phyloP scores from a whole-genome alignment of 37 sponge, comb jelly and placozoan genomes.

The Bolinopsis microptera region DNA sequence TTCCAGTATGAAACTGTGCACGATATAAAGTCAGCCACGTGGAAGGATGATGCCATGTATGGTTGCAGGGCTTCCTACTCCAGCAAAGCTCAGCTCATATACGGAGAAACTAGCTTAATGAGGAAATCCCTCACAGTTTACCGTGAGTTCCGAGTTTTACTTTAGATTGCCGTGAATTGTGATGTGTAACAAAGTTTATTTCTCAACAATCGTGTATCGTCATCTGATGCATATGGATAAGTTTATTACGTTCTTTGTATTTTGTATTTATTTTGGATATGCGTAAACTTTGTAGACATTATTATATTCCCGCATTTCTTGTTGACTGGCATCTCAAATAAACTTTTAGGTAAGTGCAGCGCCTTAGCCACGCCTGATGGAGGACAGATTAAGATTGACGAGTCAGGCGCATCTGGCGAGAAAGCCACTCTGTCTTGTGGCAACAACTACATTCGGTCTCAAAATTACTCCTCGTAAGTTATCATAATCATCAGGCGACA shows the following conservation, averaged over 20 bases:
- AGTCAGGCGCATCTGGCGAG: not conserved
- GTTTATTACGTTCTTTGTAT: too few species aligned
- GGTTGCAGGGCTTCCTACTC: not conserved
- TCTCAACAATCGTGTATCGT: too few species aligned
- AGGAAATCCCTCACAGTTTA: not conserved
- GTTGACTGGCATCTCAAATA: too few species aligned
- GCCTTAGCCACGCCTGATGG: slow-evolving; percentile 14
- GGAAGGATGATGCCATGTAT: slow-evolving; percentile 9
- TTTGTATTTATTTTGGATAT: too few species aligned
- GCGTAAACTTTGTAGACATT: too few species aligned
- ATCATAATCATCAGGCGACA: not conserved
- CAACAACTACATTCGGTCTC: not conserved
- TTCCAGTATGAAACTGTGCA: not conserved
- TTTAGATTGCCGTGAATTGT: too few species aligned
- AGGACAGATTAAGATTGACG: not conserved
- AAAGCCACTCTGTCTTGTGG: slow-evolving; percentile 10
- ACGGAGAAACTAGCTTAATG: not conserved
- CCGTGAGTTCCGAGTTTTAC: slow-evolving; percentile 27
- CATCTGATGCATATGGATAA: too few species aligned
- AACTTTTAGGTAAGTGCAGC: slow-evolving; percentile 2
- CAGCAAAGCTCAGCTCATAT: slow-evolving; percentile 12
- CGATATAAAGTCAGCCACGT: not conserved
- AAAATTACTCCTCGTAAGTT: slow-evolving; percentile 12
- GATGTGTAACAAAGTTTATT: too few species aligned
- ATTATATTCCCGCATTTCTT: too few species aligned